Conservation (phyloP, 2,113 vertebrate species). For the Neofelis nebulosa region DNA sequence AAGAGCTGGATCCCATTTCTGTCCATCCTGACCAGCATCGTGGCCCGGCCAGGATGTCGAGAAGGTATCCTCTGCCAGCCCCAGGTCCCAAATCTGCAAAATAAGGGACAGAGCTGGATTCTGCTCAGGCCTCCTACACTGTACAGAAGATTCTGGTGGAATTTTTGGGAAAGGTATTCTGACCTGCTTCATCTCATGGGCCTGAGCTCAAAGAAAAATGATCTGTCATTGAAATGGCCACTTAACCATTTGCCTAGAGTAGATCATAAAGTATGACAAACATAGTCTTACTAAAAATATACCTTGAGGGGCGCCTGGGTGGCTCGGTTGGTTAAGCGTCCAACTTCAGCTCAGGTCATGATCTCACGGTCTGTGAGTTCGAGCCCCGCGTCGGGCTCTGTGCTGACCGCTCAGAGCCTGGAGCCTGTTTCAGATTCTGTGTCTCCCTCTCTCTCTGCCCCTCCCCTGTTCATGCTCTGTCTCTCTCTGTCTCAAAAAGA, state of each 20-base stretch:
- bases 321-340: too few species aligned
- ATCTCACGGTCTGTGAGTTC: too few species aligned
- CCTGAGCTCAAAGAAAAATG: slow-evolving; percentile 1
- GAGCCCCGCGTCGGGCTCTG: too few species aligned
- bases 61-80: not conserved
- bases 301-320: not conserved
- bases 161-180: slow-evolving; percentile 14
- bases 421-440: too few species aligned
- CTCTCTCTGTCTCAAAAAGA: too few species aligned
- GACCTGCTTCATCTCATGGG: not conserved
- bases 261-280: slow-evolving; percentile 3
- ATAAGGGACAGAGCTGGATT: not conserved
- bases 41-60: not conserved
- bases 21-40: not conserved
- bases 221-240: not conserved
- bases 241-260: slow-evolving; percentile 6
- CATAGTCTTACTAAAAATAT: not conserved
- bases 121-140: not conserved
- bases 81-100: not conserved
- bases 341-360: too few species aligned
- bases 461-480: too few species aligned
- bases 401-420: too few species aligned
- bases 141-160: not conserved
- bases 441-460: too few species aligned
- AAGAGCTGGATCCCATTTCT: not conserved